Evolutionary conservation across 64 coral and sea anemone genomes (phyloP), one percentile per base, ranked within the genome.

Genomic region (Platygyra sinensis): DNA sequence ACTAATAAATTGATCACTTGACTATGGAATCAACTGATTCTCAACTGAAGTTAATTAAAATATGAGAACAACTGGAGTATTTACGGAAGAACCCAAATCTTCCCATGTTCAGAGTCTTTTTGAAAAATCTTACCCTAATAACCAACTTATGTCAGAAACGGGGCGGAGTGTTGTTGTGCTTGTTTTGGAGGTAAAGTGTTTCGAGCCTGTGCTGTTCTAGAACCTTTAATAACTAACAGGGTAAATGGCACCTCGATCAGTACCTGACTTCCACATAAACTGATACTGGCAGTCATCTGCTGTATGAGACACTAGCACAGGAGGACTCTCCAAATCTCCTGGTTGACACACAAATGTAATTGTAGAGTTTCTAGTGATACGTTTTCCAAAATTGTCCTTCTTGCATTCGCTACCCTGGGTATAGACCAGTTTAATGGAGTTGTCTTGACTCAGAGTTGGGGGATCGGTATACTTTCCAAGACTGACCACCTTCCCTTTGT

Each of bases 241-340:
- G 14, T 62, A 15, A 16, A 62, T 1, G 3, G 60, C 46, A 50
- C 36, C 33, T 25, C n/a, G n/a, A n/a, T n/a, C 10, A 42, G 11
- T 86, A 96, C 95, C 95, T 82, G 95, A 72, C 54, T 87, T 89
- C 95, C 95, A 97, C 82, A 97, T 94, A 29, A 97, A 87, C 20
- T 92, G 59, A 62, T 88, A 97, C 1, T 72, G 51, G 46, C 95
- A 97, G 69, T 97, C 59, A n/a, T 97, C 95, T 2, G 24, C 67
- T 18, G 91, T 77, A 55, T 89, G 89, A 19, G 88, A 85, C 0
- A 97, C 95, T 0, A 97, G 88, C 14, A 97, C 95, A 18, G 95
- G 95, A 22, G 95, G 91, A 57, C 95, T 97, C 1, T 72, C 87
- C 72, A 97, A 77, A 57, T 97, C 95, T 27, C 95, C 95, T 22